Evolutionary conservation across 1,140 invertebrate genomes (phyloP), one percentile per base, ranked within the genome.

Genomic region (Drosophila truncata): DNA sequence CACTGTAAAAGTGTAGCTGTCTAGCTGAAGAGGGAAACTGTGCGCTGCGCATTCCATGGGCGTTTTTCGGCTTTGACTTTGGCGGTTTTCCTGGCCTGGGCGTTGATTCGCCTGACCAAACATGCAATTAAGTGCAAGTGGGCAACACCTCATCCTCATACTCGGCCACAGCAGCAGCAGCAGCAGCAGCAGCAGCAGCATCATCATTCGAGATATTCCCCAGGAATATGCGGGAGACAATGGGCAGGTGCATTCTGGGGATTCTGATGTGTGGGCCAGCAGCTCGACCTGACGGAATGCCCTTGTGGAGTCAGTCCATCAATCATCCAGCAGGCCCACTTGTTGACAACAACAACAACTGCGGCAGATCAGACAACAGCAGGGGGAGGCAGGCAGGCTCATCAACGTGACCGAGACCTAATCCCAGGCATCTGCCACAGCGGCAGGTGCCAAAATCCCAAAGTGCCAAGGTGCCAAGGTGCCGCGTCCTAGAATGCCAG

Each of bases 51-150:
- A 80, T 80, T 72, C 84, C 84, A 61, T 67, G 61, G 80, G 80
- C 80, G 63, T 72, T 72, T 65, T 70, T 73, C 54, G 70, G 70
- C 70, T 73, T 60, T 72, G 70, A 72, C 70, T 73, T 73, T 73
- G 70, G 70, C 70, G 67, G 67, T 73, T 67, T 61, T 42, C 67
- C 67, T 60, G 70, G 62, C 58, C 61, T 46, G 67, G 83, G 83
- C 83, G 84, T 88, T 66, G 84, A 88, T 87, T 83, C 73, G 82
- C 54, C 62, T 59, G 75, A 78, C 65, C 70, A 81, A 86, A 82
- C 83, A 83, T 79, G 84, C 83, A 87, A 87, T 87, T 87, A 88
- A 88, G 73, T 78, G 65, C 77, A 84, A 88, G 71, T 90, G 84
- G 77, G 73, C 80, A 88, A 81, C 84, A 88, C 84, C 85, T 81